Conservation (phyloP, 2,888 invertebrate species). For the Macrophya annulata region DNA sequence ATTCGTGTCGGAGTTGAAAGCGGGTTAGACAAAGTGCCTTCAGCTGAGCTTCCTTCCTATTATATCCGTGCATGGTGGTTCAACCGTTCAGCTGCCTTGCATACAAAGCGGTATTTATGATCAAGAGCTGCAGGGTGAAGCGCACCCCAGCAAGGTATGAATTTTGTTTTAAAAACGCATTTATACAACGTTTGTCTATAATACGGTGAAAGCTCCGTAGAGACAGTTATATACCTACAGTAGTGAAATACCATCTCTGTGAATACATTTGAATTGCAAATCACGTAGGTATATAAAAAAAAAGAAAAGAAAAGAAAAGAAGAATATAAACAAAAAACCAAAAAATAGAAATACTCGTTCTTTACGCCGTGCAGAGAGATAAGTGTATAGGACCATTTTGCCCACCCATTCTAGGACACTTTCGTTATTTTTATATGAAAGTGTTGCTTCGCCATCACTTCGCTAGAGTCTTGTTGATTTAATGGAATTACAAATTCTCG, state of each 20-base stretch:
- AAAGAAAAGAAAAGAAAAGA: background rate
- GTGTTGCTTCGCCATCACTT: background rate
- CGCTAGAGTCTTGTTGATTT: conserved; percentile 21
- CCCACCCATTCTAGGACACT: conserved; percentile 25
- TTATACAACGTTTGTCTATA: conserved; percentile 17
- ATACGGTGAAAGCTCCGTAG: background rate
- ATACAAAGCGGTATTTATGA: conserved; percentile 75
- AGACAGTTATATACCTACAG: conserved; percentile 10
- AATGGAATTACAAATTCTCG: background rate
- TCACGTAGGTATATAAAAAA: background rate
- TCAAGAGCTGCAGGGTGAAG: conserved; percentile 47
- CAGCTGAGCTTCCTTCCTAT: conserved; percentile 66
- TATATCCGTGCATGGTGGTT: conserved; percentile 71
- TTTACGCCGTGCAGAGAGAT: conserved; percentile 5
- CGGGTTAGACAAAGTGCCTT: conserved; percentile 69
- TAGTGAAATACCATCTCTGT: conserved; percentile 5
- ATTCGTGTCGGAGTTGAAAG: conserved; percentile 62
- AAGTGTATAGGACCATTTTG: conserved; percentile 39
- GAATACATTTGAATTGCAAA: conserved; percentile 28
- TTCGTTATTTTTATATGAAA: conserved; percentile 41
- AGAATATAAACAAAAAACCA: background rate
- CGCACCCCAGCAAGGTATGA: background rate
- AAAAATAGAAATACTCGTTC: background rate
- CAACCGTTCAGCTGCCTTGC: conserved; percentile 68
- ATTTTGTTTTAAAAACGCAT: conserved; percentile 30